These are phyloP conservation scores for Nyctibius bracteatus DNA, from an alignment of 2,113 vertebrate genomes.

Conservation along the genomic window DNA sequence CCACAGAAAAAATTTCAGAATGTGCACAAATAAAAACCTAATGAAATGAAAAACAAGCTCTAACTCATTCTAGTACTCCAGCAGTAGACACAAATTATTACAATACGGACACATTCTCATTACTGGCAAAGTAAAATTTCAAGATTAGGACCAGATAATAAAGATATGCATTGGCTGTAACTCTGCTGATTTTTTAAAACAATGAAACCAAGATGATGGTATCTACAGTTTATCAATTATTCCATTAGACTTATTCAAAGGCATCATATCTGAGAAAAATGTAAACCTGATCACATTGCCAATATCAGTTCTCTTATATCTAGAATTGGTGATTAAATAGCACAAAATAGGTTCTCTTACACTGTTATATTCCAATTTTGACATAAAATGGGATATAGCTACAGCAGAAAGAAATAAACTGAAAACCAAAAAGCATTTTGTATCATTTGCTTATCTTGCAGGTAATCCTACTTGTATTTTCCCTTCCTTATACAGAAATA, in stretches of 20 bases:
- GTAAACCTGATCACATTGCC: neutral
- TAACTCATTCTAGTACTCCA: neutral
- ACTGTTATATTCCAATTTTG: neutral
- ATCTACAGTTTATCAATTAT: neutral
- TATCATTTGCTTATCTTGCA: neutral
- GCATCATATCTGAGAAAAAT: neutral
- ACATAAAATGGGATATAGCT: neutral
- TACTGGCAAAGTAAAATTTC: neutral
- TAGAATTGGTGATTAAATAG: neutral
- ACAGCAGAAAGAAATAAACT: neutral
- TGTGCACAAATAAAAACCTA: neutral
- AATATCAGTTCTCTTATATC: neutral
- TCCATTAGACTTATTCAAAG: neutral
- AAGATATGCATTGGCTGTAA: neutral
- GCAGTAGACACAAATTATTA: neutral
- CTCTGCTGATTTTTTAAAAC: neutral
- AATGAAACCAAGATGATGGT: neutral
- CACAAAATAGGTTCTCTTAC: neutral
- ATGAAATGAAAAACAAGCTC: neutral
- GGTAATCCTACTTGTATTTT: neutral
- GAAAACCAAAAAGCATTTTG: neutral
- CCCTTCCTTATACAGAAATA: neutral
- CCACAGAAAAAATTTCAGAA: neutral
- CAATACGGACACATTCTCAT: neutral
- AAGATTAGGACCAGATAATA: neutral